Evolutionary conservation across 2,888 invertebrate genomes (phyloP).

Genomic region (Drosophila testacea): DNA sequence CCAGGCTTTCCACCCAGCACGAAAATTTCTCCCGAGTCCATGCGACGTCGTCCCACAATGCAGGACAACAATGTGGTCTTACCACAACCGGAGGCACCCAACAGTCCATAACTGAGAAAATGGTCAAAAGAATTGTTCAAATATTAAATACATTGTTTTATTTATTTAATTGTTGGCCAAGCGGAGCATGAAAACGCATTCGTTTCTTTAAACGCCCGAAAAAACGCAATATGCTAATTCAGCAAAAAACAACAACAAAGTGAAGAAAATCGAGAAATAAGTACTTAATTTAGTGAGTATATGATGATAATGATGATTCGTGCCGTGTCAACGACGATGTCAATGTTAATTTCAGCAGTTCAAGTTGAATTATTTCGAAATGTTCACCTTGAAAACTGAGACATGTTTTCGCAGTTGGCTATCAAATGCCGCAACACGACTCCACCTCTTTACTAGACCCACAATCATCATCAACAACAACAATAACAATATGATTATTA

Average conservation of each 20-base stretch:
- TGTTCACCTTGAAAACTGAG: constrained; percentile 76
- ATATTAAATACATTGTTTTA: background rate
- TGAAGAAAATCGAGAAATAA: constrained; percentile 29
- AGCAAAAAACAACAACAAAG: constrained; percentile 38
- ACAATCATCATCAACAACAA: constrained; percentile 42
- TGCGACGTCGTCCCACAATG: constrained; percentile 94
- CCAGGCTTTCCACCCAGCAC: constrained; percentile 96
- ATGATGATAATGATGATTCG: constrained; percentile 27
- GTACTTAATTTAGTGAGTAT: constrained; percentile 11
- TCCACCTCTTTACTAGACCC: constrained; percentile 61
- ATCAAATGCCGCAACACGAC: constrained; percentile 58
- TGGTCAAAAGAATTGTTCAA: background rate
- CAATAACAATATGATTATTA: constrained; percentile 36
- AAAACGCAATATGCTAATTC: constrained; percentile 37
- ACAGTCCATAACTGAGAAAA: constrained; percentile 92
- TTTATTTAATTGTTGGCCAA: constrained; percentile 7
- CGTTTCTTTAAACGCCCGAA: constrained; percentile 16
- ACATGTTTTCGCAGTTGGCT: constrained; percentile 59
- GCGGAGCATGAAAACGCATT: constrained; percentile 9
- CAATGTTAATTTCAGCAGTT: constrained; percentile 80
- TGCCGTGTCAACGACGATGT: constrained; percentile 69
- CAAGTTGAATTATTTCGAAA: constrained; percentile 82
- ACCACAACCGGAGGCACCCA: constrained; percentile 98
- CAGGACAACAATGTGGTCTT: constrained; percentile 97
- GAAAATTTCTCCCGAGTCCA: constrained; percentile 95